Conservation (phyloP, 1,140 invertebrate species). For the Platyscapa corneri region DNA sequence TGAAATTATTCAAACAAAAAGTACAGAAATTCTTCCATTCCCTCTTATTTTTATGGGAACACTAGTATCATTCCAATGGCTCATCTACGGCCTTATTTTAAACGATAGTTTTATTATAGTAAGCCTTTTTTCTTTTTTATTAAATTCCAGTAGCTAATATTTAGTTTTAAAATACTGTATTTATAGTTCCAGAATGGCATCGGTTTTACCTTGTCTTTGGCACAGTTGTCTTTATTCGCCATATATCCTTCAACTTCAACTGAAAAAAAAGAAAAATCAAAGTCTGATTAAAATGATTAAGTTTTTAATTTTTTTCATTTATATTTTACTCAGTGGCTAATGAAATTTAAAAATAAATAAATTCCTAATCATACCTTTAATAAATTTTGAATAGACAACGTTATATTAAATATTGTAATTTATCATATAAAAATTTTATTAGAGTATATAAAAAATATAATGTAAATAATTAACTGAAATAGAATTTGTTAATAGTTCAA, state of each 20-base stretch:
- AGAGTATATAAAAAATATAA: neutral
- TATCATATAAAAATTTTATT: neutral
- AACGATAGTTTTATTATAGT: conserved; percentile 86
- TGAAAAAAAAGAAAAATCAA: conserved; percentile 55
- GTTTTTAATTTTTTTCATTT: neutral
- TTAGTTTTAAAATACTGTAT: conserved; percentile 24
- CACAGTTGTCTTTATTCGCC: conserved; percentile 80
- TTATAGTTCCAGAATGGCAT: conserved; percentile 81
- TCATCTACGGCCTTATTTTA: conserved; percentile 86
- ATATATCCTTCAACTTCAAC: conserved; percentile 78
- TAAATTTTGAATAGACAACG: neutral
- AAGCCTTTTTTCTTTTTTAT: conserved; percentile 72
- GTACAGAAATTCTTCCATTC: conserved; percentile 86
- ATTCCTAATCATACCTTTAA: neutral
- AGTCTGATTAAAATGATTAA: conserved; percentile 42
- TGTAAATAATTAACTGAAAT: neutral
- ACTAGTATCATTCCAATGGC: conserved; percentile 84
- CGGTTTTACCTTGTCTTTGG: conserved; percentile 76
- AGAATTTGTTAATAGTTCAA: neutral
- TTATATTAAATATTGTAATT: neutral
- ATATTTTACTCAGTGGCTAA: neutral
- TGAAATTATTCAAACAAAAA: conserved; percentile 83
- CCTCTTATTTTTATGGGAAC: conserved; percentile 86
- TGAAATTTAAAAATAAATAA: neutral
- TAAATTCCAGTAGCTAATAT: conserved; percentile 24